phyloP scores from a whole-genome alignment of 2,888 invertebrate genomes.

The Phasia obesa region DNA sequence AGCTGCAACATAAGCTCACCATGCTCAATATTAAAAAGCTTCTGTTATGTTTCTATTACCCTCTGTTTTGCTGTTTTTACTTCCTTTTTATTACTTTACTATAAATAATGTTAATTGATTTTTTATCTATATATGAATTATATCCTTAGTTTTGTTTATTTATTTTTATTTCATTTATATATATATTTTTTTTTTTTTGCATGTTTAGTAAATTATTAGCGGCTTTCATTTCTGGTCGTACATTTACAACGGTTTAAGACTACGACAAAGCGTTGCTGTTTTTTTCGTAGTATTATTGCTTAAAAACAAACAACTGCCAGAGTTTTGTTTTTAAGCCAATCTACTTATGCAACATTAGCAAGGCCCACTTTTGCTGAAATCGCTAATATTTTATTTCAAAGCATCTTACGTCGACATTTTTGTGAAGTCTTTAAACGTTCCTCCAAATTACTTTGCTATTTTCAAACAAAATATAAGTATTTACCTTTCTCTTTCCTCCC shows the following conservation, averaged over 20 bases:
- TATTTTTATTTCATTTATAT: background rate
- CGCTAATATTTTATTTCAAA: conserved; percentile 4
- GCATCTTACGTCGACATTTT: conserved; percentile 5
- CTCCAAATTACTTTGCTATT: conserved; percentile 26
- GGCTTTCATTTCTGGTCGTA: conserved; percentile 20
- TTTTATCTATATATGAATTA: conserved; percentile 21
- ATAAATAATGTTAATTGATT: conserved; percentile 29
- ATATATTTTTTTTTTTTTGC: conserved; percentile 24
- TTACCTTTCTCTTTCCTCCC: conserved; percentile 4
- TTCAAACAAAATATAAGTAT: conserved; percentile 21
- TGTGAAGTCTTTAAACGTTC: background rate
- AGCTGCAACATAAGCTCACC: conserved; percentile 60
- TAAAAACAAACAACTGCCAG: background rate
- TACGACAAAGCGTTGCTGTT: background rate
- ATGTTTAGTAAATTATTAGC: conserved; percentile 52
- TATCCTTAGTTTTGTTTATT: conserved; percentile 14
- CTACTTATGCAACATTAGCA: background rate
- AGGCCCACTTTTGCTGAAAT: background rate
- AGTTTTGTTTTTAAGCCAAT: background rate
- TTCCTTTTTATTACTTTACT: conserved; percentile 32
- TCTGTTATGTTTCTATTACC: conserved; percentile 18
- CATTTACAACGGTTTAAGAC: background rate
- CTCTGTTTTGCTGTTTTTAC: conserved; percentile 42
- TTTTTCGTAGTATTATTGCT: background rate
- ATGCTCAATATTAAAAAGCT: conserved; percentile 63